Evolutionary conservation across 2,113 vertebrate species (phyloP).

Genomic region (Alligator sinensis): DNA sequence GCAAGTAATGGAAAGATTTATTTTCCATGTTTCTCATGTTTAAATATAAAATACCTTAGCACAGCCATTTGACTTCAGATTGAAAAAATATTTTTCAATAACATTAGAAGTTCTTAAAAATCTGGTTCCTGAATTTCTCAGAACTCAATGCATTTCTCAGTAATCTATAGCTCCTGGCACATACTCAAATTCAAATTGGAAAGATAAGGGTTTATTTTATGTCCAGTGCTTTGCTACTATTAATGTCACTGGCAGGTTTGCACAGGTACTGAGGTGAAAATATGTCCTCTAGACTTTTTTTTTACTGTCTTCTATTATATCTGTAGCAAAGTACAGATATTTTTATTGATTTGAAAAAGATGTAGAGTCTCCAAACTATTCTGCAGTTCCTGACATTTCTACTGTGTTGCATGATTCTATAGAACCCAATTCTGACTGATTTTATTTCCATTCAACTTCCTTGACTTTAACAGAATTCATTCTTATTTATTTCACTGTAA

Average conservation of each 20-base stretch:
- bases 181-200: neutral
- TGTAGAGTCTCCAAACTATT: constrained; percentile 6
- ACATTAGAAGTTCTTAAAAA: constrained; percentile 33
- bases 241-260: constrained; percentile 20
- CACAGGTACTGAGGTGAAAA: constrained; percentile 39
- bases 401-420: neutral
- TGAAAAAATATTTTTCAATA: neutral
- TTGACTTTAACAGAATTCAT: constrained; percentile 41
- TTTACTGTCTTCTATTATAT: neutral
- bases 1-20: constrained; percentile 21
- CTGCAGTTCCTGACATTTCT: constrained; percentile 29
- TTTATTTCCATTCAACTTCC: constrained; percentile 28
- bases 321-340: neutral
- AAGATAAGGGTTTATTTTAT: constrained; percentile 31
- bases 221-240: neutral
- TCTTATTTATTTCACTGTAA: neutral
- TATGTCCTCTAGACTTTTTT: constrained; percentile 2
- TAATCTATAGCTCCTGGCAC: neutral
- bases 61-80: constrained; percentile 13
- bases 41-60: constrained; percentile 21
- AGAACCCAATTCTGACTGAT: constrained; percentile 47
- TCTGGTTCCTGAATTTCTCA: constrained; percentile 22
- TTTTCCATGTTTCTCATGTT: neutral
- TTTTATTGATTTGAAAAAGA: neutral
- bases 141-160: constrained; percentile 21